A percentile compares a stretch with the other conserved stretches of the same genome.
Evolutionary conservation across 92 coral and sea anemone genomes (phyloP).

Genomic region (Phymanthus crucifer): DNA sequence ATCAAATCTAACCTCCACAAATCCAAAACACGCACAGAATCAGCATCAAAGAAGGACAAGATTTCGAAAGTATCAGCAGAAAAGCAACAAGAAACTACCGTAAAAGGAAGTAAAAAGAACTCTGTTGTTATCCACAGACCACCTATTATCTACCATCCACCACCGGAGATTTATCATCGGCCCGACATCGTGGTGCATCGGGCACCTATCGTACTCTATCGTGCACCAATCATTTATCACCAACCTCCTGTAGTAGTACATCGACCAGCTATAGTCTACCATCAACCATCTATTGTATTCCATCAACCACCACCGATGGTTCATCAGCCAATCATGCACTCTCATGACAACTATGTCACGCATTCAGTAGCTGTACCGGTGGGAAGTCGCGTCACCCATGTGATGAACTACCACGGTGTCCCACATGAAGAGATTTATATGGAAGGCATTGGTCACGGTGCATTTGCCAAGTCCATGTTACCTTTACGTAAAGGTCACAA

Average conservation of each 20-base stretch:
- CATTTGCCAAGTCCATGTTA: constrained; percentile 75
- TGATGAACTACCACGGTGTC: constrained; percentile 80
- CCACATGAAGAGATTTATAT: constrained; percentile 83
- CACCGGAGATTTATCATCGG: constrained; percentile 97
- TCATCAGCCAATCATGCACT: constrained; percentile 80
- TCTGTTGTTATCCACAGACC: constrained; percentile 95
- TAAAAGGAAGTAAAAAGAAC: constrained; percentile 81
- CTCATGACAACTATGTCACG: constrained; percentile 88
- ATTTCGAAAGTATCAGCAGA: constrained; percentile 29
- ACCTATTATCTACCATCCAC: constrained; percentile 95
- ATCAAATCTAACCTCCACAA: constrained; percentile 12
- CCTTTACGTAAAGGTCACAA: constrained; percentile 54
- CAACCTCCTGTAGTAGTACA: constrained; percentile 99
- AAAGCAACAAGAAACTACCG: constrained; percentile 55
- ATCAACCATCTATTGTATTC: constrained; percentile 93
- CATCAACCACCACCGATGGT: constrained; percentile 99
- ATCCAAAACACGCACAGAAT: constrained; percentile 54
- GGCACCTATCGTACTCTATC: constrained; percentile 93
- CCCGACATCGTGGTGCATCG: constrained; percentile 98
- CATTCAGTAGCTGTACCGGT: constrained; percentile 76
- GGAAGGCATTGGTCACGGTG: constrained; percentile 75
- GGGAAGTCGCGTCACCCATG: constrained; percentile 62
- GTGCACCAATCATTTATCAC: constrained; percentile 94
- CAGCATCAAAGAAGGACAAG: constrained; percentile 57
- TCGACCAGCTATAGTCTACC: constrained; percentile 98